phyloP scores from a whole-genome alignment of 2,113 vertebrate species.

The Cheilinus undulatus region DNA sequence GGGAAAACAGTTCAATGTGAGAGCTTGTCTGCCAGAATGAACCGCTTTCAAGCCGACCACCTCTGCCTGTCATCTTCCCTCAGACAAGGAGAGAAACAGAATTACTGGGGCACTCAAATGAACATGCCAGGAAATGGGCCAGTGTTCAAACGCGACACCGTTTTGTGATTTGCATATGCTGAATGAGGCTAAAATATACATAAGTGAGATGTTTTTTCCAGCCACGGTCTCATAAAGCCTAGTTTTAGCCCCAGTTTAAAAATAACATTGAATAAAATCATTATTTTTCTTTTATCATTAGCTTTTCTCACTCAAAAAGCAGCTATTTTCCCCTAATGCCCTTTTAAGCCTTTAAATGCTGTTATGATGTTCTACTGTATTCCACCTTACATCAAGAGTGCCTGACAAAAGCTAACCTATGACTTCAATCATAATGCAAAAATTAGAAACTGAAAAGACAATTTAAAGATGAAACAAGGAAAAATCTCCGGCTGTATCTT shows the following conservation, averaged over 20 bases:
- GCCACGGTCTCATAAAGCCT: constrained; percentile 17
- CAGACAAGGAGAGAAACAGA: constrained; percentile 50
- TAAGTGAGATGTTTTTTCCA: constrained; percentile 32
- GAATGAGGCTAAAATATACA: constrained; percentile 52
- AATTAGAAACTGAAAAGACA: too few species aligned
- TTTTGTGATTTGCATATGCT: constrained; percentile 59
- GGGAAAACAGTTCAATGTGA: constrained; percentile 31
- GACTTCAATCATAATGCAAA: too few species aligned
- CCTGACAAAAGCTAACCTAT: too few species aligned
- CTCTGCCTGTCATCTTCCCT: constrained; percentile 58
- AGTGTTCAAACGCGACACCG: constrained; percentile 51
- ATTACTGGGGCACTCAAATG: constrained; percentile 55
- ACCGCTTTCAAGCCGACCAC: constrained; percentile 49
- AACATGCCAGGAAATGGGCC: constrained; percentile 60
- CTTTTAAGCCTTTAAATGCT: too few species aligned
- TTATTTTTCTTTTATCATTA: neutral
- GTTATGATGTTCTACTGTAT: too few species aligned
- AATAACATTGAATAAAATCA: neutral
- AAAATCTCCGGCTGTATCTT: too few species aligned
- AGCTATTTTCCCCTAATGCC: too few species aligned
- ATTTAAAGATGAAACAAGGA: too few species aligned
- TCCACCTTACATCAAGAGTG: too few species aligned
- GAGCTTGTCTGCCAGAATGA: constrained; percentile 53
- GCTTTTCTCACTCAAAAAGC: too few species aligned
- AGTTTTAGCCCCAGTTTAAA: constrained; percentile 19